These are phyloP conservation scores for Cryptus armator DNA, from an alignment of 2,888 invertebrate genomes.

Conservation along the genomic window DNA sequence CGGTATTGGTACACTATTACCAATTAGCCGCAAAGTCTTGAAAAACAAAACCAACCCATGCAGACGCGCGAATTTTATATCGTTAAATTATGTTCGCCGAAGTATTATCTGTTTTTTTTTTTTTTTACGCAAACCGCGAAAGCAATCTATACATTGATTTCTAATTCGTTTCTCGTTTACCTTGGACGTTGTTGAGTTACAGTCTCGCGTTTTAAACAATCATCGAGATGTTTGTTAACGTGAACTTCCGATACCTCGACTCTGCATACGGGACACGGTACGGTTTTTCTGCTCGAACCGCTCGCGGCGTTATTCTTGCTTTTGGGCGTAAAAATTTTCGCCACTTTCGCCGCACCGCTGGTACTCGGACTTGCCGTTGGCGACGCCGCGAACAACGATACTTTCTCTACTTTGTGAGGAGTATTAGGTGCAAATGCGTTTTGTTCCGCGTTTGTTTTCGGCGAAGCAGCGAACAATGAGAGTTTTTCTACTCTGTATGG, in stretches of 20 bases:
- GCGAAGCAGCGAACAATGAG: not conserved
- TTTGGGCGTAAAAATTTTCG: constrained; percentile 78
- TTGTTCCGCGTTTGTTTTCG: constrained; percentile 33
- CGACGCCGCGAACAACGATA: not conserved
- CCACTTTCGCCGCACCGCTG: constrained; percentile 71
- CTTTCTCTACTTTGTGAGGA: not conserved
- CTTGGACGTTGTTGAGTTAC: constrained; percentile 58
- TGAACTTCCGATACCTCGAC: constrained; percentile 83
- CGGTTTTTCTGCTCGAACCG: constrained; percentile 70
- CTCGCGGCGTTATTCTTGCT: constrained; percentile 69
- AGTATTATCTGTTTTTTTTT: too few relatives aligned
- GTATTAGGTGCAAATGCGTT: not conserved
- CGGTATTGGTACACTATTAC: not conserved
- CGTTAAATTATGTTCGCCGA: too few relatives aligned
- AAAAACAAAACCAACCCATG: not conserved
- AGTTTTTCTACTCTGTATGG: not conserved
- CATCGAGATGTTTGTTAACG: constrained; percentile 86
- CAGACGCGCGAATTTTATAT: not conserved
- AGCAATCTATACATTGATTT: not conserved
- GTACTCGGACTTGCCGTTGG: constrained; percentile 75
- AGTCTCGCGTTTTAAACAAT: constrained; percentile 83
- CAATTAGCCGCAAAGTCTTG: not conserved
- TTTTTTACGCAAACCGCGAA: not conserved
- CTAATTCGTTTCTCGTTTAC: constrained; percentile 53
- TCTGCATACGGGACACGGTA: constrained; percentile 86